These are phyloP conservation scores for Rhinoptilus africanus DNA, from an alignment of 2,113 vertebrate genomes.

Conservation along the genomic window DNA sequence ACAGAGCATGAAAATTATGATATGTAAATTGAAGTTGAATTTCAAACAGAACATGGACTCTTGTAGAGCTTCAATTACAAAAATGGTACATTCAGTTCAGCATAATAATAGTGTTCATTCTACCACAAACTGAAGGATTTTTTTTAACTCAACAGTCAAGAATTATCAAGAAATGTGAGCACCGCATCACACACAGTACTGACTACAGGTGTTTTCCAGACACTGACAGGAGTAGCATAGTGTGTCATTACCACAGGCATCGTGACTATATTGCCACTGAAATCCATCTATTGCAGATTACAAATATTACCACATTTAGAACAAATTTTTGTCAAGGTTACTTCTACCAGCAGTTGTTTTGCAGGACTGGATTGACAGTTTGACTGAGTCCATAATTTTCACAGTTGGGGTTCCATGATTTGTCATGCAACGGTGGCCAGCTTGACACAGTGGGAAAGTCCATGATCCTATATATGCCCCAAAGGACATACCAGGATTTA, in stretches of 20 bases:
- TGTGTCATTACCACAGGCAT: not conserved
- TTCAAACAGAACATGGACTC: not conserved
- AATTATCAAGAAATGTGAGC: not conserved
- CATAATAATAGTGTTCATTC: not conserved
- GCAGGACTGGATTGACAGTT: conserved; percentile 68
- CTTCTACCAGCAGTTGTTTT: conserved; percentile 68
- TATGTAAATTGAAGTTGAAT: conserved; percentile 18
- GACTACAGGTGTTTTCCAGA: not conserved
- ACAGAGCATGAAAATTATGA: not conserved
- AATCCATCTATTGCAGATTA: conserved; percentile 50
- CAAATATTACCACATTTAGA: conserved; percentile 56
- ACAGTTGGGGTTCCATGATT: conserved; percentile 72
- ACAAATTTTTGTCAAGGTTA: conserved; percentile 62
- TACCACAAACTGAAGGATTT: not conserved
- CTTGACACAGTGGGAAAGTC: conserved; percentile 50
- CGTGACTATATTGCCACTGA: conserved; percentile 4
- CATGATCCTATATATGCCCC: conserved; percentile 45
- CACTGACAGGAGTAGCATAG: not conserved
- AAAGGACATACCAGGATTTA: conserved; percentile 48
- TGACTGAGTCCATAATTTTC: conserved; percentile 74
- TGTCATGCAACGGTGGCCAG: conserved; percentile 67
- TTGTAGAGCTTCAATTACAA: not conserved
- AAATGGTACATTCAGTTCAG: not conserved
- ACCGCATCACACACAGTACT: not conserved
- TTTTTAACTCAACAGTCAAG: not conserved